A percentile compares a stretch with the other conserved stretches of the same genome.
Evolutionary conservation across 2,888 invertebrate genomes (phyloP).

Genomic region (Acanthococcus lagerstroemiae): DNA sequence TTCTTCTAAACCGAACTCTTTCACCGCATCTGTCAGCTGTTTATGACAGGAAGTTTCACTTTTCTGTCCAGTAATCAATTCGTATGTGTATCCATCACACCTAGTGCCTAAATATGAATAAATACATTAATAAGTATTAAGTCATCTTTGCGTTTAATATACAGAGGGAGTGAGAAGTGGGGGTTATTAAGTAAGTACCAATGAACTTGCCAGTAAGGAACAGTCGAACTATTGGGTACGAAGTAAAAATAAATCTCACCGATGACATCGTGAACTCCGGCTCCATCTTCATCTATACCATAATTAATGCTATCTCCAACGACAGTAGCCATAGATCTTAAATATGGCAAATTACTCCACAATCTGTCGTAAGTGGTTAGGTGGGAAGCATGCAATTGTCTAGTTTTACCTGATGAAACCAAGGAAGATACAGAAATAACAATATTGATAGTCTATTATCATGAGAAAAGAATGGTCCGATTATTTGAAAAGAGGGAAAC

Average conservation of each 20-base stretch:
- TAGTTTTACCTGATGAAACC: constrained; percentile 42
- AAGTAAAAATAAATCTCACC: constrained; percentile 6
- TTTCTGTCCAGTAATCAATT: constrained; percentile 44
- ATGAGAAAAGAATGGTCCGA: too few species aligned
- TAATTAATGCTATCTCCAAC: constrained; percentile 45
- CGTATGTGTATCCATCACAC: constrained; percentile 46
- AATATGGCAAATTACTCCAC: constrained; percentile 45
- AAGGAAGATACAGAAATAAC: neutral
- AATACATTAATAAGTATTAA: neutral
- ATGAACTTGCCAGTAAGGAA: too few species aligned
- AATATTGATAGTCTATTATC: too few species aligned
- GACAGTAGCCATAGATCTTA: constrained; percentile 46
- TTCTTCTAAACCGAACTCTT: constrained; percentile 40
- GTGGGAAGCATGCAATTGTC: constrained; percentile 45
- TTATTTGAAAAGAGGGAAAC: too few species aligned
- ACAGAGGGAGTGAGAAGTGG: too few species aligned
- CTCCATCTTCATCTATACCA: constrained; percentile 41
- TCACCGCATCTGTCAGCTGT: constrained; percentile 43
- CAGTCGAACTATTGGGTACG: too few species aligned
- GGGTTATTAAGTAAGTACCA: too few species aligned
- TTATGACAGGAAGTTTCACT: constrained; percentile 44
- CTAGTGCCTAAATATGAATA: constrained; percentile 38
- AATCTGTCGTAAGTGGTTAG: constrained; percentile 44
- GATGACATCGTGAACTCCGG: constrained; percentile 33
- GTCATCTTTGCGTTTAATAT: too few species aligned